Conservation (phyloP, 2,797 vertebrate genomes). For the Hafferia zeledoni region DNA sequence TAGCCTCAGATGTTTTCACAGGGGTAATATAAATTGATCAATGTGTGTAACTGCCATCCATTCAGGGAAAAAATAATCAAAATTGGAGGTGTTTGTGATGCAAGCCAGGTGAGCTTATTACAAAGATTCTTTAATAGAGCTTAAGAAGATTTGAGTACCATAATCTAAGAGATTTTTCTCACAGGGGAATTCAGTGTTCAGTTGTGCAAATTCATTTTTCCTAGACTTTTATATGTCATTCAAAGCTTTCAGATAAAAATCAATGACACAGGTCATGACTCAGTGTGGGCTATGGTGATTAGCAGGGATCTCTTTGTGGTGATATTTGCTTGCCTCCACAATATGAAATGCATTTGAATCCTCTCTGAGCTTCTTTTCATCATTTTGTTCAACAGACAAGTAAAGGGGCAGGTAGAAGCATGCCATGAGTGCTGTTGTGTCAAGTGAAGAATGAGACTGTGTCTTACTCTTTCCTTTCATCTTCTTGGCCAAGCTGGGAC, state of each 20-base stretch:
- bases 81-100: neutral
- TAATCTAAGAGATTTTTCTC: neutral
- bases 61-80: neutral
- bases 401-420: neutral
- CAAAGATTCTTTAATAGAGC: neutral
- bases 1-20: neutral
- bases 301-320: neutral
- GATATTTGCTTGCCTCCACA: neutral
- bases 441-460: neutral
- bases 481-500: neutral
- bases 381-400: neutral
- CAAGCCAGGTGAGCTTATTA: neutral
- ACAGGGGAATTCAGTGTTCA: neutral
- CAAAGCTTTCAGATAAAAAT: neutral
- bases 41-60: neutral
- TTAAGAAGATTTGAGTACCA: neutral
- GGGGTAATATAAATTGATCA: neutral
- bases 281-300: neutral
- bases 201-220: neutral
- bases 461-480: neutral
- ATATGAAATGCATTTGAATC: neutral
- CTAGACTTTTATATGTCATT: neutral
- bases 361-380: neutral
- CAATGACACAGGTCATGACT: neutral
- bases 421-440: neutral